Evolutionary conservation across 2,888 invertebrate genomes (phyloP).

Genomic region (Plagiodera versicolora): DNA sequence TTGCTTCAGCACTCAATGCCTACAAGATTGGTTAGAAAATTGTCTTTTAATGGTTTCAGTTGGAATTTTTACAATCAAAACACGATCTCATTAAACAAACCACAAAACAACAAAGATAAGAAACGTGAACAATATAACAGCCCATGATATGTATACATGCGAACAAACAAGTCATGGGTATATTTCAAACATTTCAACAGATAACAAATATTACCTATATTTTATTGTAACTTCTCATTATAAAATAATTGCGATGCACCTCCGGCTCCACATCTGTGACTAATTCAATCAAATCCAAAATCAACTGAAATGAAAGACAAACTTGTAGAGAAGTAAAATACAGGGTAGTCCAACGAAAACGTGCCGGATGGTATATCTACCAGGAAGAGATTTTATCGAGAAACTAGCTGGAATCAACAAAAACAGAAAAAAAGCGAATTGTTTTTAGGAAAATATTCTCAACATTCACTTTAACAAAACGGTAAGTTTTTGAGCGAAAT

Average conservation of each 20-base stretch:
- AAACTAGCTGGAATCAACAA: too few relatives aligned
- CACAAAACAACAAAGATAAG: background rate
- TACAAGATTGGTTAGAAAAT: background rate
- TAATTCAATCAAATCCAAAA: slow-evolving; percentile 46
- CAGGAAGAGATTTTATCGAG: background rate
- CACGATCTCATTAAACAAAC: background rate
- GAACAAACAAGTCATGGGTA: background rate
- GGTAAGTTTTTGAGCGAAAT: too few relatives aligned
- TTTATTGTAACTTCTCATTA: slow-evolving; percentile 34
- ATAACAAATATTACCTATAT: slow-evolving; percentile 21
- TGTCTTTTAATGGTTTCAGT: background rate
- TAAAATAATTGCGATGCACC: slow-evolving; percentile 48
- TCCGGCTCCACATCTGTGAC: slow-evolving; percentile 46
- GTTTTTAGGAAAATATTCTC: too few relatives aligned
- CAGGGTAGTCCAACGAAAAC: background rate
- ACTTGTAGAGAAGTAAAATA: background rate
- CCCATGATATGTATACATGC: background rate
- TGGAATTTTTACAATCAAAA: background rate
- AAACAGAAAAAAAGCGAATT: too few relatives aligned
- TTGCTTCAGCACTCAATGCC: background rate
- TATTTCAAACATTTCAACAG: background rate
- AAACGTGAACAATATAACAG: background rate
- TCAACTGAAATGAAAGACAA: slow-evolving; percentile 43
- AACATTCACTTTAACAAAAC: too few relatives aligned
- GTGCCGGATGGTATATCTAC: background rate